Base-by-base conservation (phyloP, 37 sponge, comb jelly and placozoan genomes). In the Beroe forskalii region DNA sequence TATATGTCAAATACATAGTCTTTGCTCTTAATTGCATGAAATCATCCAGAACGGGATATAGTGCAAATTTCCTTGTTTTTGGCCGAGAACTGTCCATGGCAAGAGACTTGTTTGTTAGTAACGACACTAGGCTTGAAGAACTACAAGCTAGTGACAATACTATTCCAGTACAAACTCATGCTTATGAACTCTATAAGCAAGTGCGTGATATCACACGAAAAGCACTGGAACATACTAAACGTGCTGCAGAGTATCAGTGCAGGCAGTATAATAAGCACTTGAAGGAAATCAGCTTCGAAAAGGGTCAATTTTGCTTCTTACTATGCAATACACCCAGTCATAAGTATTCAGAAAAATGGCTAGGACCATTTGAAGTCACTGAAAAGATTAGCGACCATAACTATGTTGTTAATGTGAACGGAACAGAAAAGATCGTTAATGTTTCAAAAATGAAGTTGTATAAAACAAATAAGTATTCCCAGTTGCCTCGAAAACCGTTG, bases 1-100 rank as follows among this genome's bases (percentile, higher is more conserved):
- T 80, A 22, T 80, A 80, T 43, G 31, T 80, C n/a, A 80, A 80
- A 43, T 80, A 80, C 35, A 4, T 80, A 0, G 86, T 80, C 4
- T 80, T 80, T 42, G 14, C 48, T 44, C 55, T 80, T 24, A 80
- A 80, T 23, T 42, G 55, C 20, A 3, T 80, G 24, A 44, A 44
- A 25, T 38, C 12, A 2, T 23, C 44, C 14, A 17, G 86, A 38
- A 80, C 86, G 0, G 55, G 55, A 42, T 33, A n/a, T 12, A 41
- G 48, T 42, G 48, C 86, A 8, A 80, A 80, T 23, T 80, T 80
- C 40, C 3, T 80, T 24, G 86, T 80, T 22, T 80, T 44, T 30
- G 86, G 86, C 9, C 44, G 86, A 44, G 86, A 80, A n/a, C 40
- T 80, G 25, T 24, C 30, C 12, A 80, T 43, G 55, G 48, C 86